Base-by-base conservation (phyloP, 1,140 invertebrate genomes). In the Halotydeus destructor region DNA sequence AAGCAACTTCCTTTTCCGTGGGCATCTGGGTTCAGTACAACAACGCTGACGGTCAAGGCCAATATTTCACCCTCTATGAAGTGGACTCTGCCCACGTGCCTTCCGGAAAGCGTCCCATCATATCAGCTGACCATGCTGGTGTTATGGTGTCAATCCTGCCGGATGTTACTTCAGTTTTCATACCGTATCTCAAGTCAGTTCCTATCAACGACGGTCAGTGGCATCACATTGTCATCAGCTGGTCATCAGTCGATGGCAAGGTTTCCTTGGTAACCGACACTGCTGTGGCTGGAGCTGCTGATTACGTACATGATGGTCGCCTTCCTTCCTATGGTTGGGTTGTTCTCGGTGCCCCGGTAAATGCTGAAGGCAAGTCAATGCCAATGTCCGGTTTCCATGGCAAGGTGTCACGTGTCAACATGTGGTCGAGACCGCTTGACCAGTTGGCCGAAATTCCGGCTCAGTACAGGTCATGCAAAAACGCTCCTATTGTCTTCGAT, bases 11-110 rank as follows among this genome's bases (percentile, higher is more conserved):
- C 16, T 61, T 96, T 8, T 88, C 86, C 0, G 65, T 96, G 21
- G 83, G 78, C 5, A 72, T 94, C 68, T 97, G 91, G 91, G 82
- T 97, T 0, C 82, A 88, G 58, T 97, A 88, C 50, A 79, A 80
- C 3, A 74, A 75, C 53, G 73, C 74, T 58, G 81, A 86, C 54
- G 82, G 83, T 55, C 74, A 72, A 43, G 88, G 86, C 50, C 80
- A 83, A 43, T 88, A 93, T 69, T 83, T 94, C 50, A 89, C 83
- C 0, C 66, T 93, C 1, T 96, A 91, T 55, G 72, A 72, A 41
- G 83, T 88, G 11, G 69, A 71, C 34, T 74, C 75, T 42, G 69
- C 79, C 6, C 78, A 85, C 53, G 70, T 84, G 28, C 74, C 81
- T 9, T 69, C 67, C 6, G 75, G 81, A 33, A 70, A 80, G 49